Evolutionary conservation across 2,113 vertebrate genomes (phyloP).

Genomic region (Porphyrio hochstetteri): DNA sequence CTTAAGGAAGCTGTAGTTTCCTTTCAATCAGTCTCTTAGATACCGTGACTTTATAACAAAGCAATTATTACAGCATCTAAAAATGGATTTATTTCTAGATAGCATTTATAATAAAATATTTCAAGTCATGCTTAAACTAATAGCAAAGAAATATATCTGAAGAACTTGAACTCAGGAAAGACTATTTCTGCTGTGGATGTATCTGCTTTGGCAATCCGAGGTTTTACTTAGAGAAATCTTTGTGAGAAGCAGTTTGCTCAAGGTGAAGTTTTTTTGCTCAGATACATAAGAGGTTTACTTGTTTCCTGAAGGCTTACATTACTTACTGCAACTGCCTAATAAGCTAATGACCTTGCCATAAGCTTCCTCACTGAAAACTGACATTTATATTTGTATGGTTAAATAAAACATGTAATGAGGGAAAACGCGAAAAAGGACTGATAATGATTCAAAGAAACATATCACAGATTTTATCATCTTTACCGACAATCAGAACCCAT

Average conservation of each 20-base stretch:
- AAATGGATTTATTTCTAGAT: conserved; percentile 20
- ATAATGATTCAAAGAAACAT: conserved; percentile 46
- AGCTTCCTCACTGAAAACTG: conserved; percentile 57
- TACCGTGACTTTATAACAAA: conserved; percentile 1
- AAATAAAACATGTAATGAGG: conserved; percentile 64
- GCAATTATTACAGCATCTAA: conserved; percentile 3
- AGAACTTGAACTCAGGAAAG: not conserved
- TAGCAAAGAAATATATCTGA: not conserved
- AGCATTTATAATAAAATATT: conserved; percentile 19
- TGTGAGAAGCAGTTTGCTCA: conserved; percentile 55
- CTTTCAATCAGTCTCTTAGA: conserved; percentile 31
- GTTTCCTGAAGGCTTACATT: conserved; percentile 57
- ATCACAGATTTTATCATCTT: conserved; percentile 44
- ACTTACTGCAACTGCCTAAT: conserved; percentile 37
- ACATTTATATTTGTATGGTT: conserved; percentile 66
- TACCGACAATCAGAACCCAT: conserved; percentile 48
- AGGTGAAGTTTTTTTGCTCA: conserved; percentile 48
- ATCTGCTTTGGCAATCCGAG: not conserved
- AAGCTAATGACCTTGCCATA: conserved; percentile 66
- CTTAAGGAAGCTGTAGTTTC: conserved; percentile 34
- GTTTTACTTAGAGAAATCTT: conserved; percentile 32
- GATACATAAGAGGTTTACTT: not conserved
- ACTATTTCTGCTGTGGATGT: not conserved
- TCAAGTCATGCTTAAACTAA: conserved; percentile 8
- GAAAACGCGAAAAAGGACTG: conserved; percentile 24